Conservation (phyloP, 1,140 invertebrate genomes). For the Procambarus virginalis region DNA sequence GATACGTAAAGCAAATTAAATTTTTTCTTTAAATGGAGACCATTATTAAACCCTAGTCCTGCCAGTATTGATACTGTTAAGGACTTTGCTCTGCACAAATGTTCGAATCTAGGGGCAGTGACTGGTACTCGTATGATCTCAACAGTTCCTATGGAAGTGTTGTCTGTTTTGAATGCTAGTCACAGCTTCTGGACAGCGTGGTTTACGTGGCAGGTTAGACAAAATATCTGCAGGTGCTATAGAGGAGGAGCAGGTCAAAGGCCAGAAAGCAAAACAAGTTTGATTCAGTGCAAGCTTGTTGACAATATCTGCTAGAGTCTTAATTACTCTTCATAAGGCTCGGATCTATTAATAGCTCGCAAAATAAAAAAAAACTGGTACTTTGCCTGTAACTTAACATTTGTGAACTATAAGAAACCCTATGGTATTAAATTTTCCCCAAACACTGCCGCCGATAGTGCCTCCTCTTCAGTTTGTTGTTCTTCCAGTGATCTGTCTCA, state of each 20-base stretch:
- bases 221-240: slow-evolving; percentile 32
- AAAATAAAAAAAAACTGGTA: slow-evolving; percentile 17
- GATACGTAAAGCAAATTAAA: slow-evolving; percentile 21
- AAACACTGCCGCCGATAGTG: slow-evolving; percentile 65
- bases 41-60: slow-evolving; percentile 18
- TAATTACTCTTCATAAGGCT: slow-evolving; percentile 7
- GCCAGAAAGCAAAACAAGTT: slow-evolving; percentile 9
- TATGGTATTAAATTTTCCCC: slow-evolving; percentile 2
- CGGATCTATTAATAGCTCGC: background rate
- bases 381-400: slow-evolving; percentile 53
- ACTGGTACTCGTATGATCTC: slow-evolving; percentile 21
- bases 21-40: background rate
- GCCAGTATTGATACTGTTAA: slow-evolving; percentile 46
- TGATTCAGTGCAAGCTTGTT: background rate
- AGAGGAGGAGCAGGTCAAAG: slow-evolving; percentile 37
- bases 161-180: slow-evolving; percentile 22
- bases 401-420: background rate
- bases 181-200: slow-evolving; percentile 23
- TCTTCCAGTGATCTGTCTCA: slow-evolving; percentile 54
- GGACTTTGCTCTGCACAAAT: slow-evolving; percentile 47
- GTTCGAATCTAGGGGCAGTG: slow-evolving; percentile 8
- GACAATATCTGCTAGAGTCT: slow-evolving; percentile 12
- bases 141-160: slow-evolving; percentile 43
- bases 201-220: slow-evolving; percentile 30
- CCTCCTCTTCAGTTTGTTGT: slow-evolving; percentile 53